Percentiles rank a stretch among this genome's conserved stretches.
phyloP scores from a whole-genome alignment of 1,140 invertebrate species.

The Saccostrea glomerata region DNA sequence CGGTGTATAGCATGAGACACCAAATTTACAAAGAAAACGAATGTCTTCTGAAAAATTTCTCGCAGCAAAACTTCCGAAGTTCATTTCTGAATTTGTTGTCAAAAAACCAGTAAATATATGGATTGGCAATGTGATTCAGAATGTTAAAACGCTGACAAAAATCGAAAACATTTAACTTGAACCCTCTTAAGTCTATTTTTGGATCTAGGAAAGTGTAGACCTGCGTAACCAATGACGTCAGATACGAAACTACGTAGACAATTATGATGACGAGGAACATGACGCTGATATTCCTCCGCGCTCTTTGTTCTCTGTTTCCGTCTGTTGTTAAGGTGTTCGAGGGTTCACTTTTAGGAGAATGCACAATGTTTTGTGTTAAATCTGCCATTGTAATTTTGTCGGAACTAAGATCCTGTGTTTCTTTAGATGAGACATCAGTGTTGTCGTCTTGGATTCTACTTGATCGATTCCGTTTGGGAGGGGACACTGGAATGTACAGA shows the following conservation, averaged over 20 bases:
- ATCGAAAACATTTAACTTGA: background rate
- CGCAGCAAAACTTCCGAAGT: background rate
- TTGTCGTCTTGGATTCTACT: background rate
- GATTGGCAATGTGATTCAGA: background rate
- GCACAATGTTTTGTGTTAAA: background rate
- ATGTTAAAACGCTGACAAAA: background rate
- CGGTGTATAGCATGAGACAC: too few relatives aligned
- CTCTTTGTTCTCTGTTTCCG: background rate
- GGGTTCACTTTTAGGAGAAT: background rate
- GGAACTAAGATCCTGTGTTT: background rate
- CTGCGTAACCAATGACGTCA: conserved; percentile 5
- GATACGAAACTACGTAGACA: conserved; percentile 31
- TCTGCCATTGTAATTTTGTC: background rate
- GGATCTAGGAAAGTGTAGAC: background rate
- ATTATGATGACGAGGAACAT: conserved; percentile 11
- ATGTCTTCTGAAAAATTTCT: background rate
- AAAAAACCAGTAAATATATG: conserved; percentile 9
- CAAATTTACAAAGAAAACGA: background rate
- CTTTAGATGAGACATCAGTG: background rate
- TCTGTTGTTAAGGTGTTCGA: background rate
- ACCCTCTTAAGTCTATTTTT: background rate
- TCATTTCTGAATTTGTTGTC: conserved; percentile 9
- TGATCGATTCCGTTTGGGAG: background rate
- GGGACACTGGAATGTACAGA: background rate
- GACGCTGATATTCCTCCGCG: background rate